Percentiles rank a stretch among this genome's conserved stretches.
Conservation (phyloP, 2,113 vertebrate genomes). For the Corythaixoides concolor region DNA sequence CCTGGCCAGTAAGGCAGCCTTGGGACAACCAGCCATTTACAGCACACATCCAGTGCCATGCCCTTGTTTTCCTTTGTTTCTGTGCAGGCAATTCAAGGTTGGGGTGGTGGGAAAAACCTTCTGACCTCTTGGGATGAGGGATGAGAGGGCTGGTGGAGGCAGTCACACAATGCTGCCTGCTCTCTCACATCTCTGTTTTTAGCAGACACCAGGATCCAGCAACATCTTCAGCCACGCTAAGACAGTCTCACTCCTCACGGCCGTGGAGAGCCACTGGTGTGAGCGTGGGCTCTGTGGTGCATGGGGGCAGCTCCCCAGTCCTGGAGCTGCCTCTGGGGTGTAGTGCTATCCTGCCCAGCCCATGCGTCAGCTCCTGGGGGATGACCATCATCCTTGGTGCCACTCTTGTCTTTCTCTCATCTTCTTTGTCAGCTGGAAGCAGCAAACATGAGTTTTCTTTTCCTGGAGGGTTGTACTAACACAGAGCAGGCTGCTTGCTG, state of each 20-base stretch:
- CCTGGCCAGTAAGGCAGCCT: neutral
- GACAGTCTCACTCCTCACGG: neutral
- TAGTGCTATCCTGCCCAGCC: neutral
- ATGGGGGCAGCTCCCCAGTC: neutral
- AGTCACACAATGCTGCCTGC: neutral
- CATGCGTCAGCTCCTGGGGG: neutral
- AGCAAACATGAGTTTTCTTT: neutral
- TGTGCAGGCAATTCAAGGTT: neutral
- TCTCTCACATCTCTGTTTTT: neutral
- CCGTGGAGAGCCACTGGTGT: neutral
- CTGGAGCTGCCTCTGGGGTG: neutral
- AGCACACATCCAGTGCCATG: rapidly evolving
- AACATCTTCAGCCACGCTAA: neutral
- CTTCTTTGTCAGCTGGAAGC: neutral
- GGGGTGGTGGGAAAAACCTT: neutral
- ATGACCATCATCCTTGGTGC: neutral
- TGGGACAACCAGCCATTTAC: neutral
- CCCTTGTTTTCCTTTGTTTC: neutral
- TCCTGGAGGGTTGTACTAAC: neutral
- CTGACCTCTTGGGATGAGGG: neutral
- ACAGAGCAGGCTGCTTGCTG: neutral
- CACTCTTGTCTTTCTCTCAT: neutral
- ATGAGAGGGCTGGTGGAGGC: neutral
- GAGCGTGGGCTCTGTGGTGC: neutral
- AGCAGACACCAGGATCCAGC: neutral